phyloP scores from a whole-genome alignment of 2,113 vertebrate species.

The Platanista minor region DNA sequence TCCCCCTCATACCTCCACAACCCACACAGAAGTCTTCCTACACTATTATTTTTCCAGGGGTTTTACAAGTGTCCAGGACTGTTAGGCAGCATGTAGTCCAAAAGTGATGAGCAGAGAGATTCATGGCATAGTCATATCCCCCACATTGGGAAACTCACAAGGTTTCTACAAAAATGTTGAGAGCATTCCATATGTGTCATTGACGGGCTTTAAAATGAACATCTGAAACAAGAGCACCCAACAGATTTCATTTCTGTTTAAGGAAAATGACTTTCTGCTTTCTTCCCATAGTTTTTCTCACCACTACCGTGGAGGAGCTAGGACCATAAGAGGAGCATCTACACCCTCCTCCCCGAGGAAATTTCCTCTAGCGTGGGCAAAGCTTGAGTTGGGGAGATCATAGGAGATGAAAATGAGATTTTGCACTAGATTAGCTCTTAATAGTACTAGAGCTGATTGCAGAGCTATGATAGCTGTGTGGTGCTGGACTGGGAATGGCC shows the following conservation, averaged over 20 bases:
- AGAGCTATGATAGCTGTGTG: background rate
- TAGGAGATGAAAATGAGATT: background rate
- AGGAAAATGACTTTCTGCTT: background rate
- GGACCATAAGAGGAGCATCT: background rate
- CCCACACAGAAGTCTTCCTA: rapidly evolving
- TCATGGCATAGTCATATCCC: background rate
- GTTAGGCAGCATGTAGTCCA: background rate
- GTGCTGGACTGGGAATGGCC: background rate
- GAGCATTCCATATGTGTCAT: background rate
- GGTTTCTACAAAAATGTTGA: background rate
- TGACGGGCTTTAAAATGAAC: background rate
- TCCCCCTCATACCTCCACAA: too few species aligned
- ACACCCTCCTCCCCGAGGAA: background rate
- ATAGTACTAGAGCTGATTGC: background rate
- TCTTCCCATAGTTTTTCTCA: background rate
- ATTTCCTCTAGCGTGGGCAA: background rate
- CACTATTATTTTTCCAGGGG: background rate
- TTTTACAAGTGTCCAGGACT: background rate
- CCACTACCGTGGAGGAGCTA: background rate
- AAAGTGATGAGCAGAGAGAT: background rate
- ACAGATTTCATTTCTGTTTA: background rate
- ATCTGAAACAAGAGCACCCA: background rate
- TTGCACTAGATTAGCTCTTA: constrained; percentile 53
- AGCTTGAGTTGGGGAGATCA: background rate
- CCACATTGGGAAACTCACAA: background rate